Evolutionary conservation across 2,113 vertebrate species (phyloP).

Genomic region (Ictidomys tridecemlineatus): DNA sequence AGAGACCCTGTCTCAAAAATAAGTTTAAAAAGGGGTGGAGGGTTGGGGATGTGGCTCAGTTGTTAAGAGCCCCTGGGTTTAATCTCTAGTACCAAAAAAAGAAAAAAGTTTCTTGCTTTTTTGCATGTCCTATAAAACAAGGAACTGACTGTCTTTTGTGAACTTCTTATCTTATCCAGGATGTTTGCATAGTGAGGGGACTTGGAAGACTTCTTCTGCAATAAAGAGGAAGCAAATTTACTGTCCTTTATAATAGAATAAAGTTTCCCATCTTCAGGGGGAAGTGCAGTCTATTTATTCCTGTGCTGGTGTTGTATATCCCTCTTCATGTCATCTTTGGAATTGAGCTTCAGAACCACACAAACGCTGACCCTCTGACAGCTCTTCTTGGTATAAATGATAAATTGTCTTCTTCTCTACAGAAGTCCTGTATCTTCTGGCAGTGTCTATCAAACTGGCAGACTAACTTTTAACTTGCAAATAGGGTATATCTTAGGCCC

Average conservation of each 20-base stretch:
- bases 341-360: not conserved
- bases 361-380: not conserved
- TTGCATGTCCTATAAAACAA: not conserved
- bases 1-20: no score
- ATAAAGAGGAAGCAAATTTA: not conserved
- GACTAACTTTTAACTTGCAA: not conserved
- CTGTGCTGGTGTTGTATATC: not conserved
- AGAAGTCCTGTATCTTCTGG: not conserved
- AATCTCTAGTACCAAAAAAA: no score
- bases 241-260: not conserved
- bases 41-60: no score
- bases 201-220: not conserved
- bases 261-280: not conserved
- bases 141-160: not conserved
- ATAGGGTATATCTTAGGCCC: not conserved
- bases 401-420: no score
- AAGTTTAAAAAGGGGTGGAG: no score
- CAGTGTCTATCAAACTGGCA: not conserved
- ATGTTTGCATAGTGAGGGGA: not conserved
- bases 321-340: not conserved
- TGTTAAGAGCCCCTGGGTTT: no score
- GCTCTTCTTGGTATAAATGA: not conserved
- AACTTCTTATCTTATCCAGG: not conserved
- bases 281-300: not conserved
- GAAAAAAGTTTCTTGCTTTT: not conserved